A percentile compares a stretch with the other conserved stretches of the same genome.
phyloP scores from a whole-genome alignment of 2,113 vertebrate species.

The Orientallactaga bullata region DNA sequence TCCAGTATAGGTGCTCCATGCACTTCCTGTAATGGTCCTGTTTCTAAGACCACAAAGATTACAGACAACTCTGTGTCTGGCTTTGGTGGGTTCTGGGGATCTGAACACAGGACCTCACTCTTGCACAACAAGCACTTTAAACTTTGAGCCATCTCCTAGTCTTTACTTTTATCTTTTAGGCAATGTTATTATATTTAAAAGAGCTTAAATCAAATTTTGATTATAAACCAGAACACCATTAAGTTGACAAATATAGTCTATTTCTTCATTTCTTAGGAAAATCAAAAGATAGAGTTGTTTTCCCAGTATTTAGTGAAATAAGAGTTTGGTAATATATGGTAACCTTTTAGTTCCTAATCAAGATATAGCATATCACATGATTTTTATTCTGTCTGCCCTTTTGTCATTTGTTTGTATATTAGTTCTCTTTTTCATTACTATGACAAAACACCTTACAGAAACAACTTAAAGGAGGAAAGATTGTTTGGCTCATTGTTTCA shows the following conservation, averaged over 20 bases:
- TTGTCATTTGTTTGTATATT: not conserved
- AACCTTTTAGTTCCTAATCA: not conserved
- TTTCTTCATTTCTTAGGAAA: not conserved
- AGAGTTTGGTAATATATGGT: not conserved
- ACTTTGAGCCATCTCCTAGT: too few relatives aligned
- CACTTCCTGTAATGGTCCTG: too few relatives aligned
- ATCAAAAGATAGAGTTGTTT: not conserved
- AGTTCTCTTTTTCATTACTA: not conserved
- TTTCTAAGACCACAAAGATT: too few relatives aligned
- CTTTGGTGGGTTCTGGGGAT: too few relatives aligned
- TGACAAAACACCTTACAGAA: not conserved
- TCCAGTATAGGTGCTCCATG: too few relatives aligned
- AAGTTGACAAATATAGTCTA: not conserved
- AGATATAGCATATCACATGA: not conserved
- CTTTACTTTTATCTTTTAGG: not conserved
- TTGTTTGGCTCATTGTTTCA: not conserved
- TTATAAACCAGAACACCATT: not conserved
- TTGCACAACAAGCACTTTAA: too few relatives aligned
- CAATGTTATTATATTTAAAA: conserved; percentile 38
- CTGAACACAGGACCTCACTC: too few relatives aligned
- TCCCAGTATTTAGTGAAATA: not conserved
- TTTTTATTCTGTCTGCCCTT: not conserved
- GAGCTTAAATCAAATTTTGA: conserved; percentile 1
- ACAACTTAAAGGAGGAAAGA: too few relatives aligned
- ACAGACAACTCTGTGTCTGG: too few relatives aligned